A percentile compares a stretch with the other conserved stretches of the same genome.
Evolutionary conservation across 1,140 invertebrate genomes (phyloP).

Genomic region (Dendrolimus kikuchii): DNA sequence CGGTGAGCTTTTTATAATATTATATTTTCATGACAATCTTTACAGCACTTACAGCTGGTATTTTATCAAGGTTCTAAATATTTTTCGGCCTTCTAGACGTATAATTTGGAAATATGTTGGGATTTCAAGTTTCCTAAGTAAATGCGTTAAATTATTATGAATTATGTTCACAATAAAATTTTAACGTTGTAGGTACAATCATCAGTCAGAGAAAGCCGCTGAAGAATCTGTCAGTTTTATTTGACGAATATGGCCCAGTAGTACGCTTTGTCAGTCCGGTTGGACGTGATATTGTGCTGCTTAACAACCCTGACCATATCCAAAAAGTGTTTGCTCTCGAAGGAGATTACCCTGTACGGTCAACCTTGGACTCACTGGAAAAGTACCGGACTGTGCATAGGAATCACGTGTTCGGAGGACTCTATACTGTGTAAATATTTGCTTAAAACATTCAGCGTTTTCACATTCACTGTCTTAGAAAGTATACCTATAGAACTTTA

Average conservation of each 20-base stretch:
- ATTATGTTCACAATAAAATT: too few relatives aligned
- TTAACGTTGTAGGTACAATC: too few relatives aligned
- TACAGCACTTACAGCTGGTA: not conserved
- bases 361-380: conserved; percentile 75
- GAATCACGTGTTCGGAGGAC: conserved; percentile 69
- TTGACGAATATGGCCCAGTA: conserved; percentile 77
- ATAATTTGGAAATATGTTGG: too few relatives aligned
- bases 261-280: conserved; percentile 76
- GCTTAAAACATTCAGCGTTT: conserved; percentile 3
- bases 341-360: conserved; percentile 72
- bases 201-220: conserved; percentile 33
- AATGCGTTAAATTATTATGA: conserved; percentile 15
- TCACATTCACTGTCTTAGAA: too few relatives aligned
- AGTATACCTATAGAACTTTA: too few relatives aligned
- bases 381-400: conserved; percentile 74
- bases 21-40: not conserved
- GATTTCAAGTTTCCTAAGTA: conserved; percentile 51
- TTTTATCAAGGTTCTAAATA: too few relatives aligned
- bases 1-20: conserved; percentile 46
- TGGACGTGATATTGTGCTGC: conserved; percentile 74
- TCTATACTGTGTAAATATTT: conserved; percentile 73
- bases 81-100: too few relatives aligned
- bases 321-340: conserved; percentile 74
- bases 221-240: conserved; percentile 67
- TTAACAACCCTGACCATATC: conserved; percentile 75